Evolutionary conservation across 1,140 invertebrate genomes (phyloP).

Genomic region (Sminthurides bifidus): DNA sequence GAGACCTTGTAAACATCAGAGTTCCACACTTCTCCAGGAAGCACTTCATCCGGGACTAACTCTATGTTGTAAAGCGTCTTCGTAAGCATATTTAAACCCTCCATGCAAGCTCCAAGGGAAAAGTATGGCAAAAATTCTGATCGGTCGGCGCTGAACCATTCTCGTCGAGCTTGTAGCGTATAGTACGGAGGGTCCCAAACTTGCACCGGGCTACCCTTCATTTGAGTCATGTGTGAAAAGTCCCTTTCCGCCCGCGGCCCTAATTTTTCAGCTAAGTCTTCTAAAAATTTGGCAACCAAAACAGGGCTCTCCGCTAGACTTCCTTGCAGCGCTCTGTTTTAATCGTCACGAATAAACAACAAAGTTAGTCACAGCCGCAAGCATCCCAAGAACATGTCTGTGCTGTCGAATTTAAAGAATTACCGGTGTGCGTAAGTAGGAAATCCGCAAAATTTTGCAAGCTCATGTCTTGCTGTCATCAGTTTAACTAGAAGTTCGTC

Average conservation of each 20-base stretch:
- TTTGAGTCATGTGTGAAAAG: slow-evolving; percentile 57
- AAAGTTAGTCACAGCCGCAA: too few relatives aligned
- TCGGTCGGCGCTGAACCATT: slow-evolving; percentile 52
- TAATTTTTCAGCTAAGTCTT: slow-evolving; percentile 58
- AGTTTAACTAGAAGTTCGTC: slow-evolving; percentile 60
- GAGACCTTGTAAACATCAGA: slow-evolving; percentile 77
- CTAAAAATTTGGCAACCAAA: slow-evolving; percentile 65
- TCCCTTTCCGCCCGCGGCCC: slow-evolving; percentile 49
- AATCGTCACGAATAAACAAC: background rate
- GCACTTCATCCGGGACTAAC: slow-evolving; percentile 55
- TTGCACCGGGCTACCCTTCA: slow-evolving; percentile 50
- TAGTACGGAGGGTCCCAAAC: slow-evolving; percentile 80
- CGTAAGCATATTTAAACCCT: slow-evolving; percentile 79
- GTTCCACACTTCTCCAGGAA: slow-evolving; percentile 70
- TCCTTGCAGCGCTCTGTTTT: slow-evolving; percentile 61
- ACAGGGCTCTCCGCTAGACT: slow-evolving; percentile 71
- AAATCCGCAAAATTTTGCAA: slow-evolving; percentile 80
- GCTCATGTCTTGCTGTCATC: slow-evolving; percentile 55
- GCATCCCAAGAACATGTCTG: too few relatives aligned
- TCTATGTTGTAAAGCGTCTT: slow-evolving; percentile 65
- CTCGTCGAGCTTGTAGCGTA: slow-evolving; percentile 54
- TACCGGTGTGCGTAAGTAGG: slow-evolving; percentile 70
- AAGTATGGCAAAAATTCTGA: slow-evolving; percentile 75
- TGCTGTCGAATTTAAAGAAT: slow-evolving; percentile 1
- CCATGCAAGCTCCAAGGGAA: slow-evolving; percentile 89